Percentiles rank a stretch among this genome's conserved stretches.
phyloP scores from a whole-genome alignment of 2,113 vertebrate genomes.

The Menura novaehollandiae region DNA sequence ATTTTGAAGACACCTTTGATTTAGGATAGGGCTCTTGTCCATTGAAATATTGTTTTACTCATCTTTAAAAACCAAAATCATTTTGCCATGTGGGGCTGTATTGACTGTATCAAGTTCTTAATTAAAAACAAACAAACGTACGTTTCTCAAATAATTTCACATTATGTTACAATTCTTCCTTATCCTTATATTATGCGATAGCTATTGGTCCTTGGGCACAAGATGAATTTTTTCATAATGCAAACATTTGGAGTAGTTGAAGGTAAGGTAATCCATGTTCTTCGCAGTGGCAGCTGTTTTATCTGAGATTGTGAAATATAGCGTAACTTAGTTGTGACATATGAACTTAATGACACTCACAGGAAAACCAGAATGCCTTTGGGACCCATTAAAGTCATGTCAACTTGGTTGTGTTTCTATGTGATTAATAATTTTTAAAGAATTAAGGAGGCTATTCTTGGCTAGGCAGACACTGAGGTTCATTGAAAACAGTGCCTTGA shows the following conservation, averaged over 20 bases:
- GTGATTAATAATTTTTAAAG: conserved; percentile 2
- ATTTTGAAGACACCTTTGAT: background rate
- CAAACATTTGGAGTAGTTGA: background rate
- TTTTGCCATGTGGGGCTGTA: background rate
- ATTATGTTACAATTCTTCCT: background rate
- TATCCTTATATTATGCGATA: background rate
- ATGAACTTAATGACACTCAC: background rate
- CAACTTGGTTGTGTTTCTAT: background rate
- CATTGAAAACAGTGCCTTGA: background rate
- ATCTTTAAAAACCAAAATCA: background rate
- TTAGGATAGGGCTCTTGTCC: background rate
- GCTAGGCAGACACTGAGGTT: background rate
- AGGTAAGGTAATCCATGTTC: background rate
- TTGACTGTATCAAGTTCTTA: background rate
- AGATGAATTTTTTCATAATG: background rate
- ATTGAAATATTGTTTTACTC: background rate
- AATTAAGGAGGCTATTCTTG: background rate
- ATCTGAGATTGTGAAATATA: conserved; percentile 26
- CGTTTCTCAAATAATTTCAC: background rate
- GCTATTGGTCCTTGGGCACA: background rate
- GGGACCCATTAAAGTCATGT: conserved; percentile 1
- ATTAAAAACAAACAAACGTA: background rate
- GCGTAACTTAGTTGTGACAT: background rate
- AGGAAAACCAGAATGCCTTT: background rate
- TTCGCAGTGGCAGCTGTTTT: background rate